Conservation (phyloP, 2,888 invertebrate genomes). For the Oasisia sp. region DNA sequence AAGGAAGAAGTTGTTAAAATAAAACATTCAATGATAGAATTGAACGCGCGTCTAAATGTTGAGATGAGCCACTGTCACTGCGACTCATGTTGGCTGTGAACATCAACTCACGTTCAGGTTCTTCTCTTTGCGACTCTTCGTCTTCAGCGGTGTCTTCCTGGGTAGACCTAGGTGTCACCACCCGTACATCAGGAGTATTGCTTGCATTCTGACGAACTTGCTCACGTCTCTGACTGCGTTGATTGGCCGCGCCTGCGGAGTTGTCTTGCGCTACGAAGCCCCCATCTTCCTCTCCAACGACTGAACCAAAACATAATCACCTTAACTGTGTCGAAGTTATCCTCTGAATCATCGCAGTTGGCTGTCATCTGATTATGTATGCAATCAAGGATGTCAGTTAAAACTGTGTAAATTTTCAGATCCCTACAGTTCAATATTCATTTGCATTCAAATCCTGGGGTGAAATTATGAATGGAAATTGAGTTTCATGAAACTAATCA, state of each 20-base stretch:
- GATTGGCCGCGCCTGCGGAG: neutral
- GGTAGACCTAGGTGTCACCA: conserved; percentile 25
- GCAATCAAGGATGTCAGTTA: neutral
- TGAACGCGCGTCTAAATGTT: neutral
- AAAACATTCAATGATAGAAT: neutral
- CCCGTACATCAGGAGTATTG: neutral
- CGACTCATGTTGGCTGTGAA: neutral
- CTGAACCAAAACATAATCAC: neutral
- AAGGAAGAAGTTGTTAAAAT: too few relatives aligned
- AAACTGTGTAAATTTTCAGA: neutral
- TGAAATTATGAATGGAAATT: too few relatives aligned
- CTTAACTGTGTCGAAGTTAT: conserved; percentile 30
- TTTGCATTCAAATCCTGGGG: too few relatives aligned
- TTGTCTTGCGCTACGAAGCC: neutral
- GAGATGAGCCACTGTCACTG: neutral
- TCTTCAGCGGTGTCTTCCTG: conserved; percentile 21
- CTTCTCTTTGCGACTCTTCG: conserved; percentile 13
- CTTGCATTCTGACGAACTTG: neutral
- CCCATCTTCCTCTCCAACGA: neutral
- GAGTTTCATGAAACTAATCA: too few relatives aligned
- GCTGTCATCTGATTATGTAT: neutral
- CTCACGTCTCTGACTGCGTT: neutral
- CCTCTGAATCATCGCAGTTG: neutral
- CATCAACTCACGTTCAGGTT: neutral
- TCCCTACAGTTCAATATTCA: too few relatives aligned